A percentile compares a stretch with the other conserved stretches of the same genome.
These are phyloP conservation scores for Gasterosteus aculeatus DNA, from an alignment of 2,113 vertebrate genomes.

Conservation along the genomic window DNA sequence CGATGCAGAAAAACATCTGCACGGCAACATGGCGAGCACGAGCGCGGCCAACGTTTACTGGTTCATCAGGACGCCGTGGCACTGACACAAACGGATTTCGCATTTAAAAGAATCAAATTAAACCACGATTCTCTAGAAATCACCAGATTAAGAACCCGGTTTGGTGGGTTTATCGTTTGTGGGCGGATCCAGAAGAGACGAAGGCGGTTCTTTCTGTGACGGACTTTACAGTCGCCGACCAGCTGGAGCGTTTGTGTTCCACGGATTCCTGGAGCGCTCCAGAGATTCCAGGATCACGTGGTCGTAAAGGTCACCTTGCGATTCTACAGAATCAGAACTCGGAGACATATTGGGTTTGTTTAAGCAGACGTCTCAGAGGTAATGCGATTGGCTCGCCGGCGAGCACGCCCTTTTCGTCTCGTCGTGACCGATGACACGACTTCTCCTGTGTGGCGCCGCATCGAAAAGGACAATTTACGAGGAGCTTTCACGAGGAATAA, in stretches of 20 bases:
- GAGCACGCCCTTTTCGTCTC: slow-evolving; percentile 6
- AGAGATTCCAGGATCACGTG: not conserved
- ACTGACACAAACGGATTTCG: no score
- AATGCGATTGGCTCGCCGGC: slow-evolving; percentile 36
- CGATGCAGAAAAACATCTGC: no score
- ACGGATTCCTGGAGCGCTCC: not conserved
- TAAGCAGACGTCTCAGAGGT: slow-evolving; percentile 10
- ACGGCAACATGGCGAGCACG: no score
- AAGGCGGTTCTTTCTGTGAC: no score
- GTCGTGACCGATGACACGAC: slow-evolving; percentile 5
- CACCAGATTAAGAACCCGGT: no score
- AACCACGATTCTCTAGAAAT: no score
- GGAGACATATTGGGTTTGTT: slow-evolving; percentile 39
- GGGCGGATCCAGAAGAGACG: no score
- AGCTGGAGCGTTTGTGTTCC: not conserved
- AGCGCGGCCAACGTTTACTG: no score
- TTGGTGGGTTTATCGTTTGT: no score
- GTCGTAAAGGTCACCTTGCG: not conserved
- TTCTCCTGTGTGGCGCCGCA: not conserved
- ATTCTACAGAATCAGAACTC: slow-evolving; percentile 20
- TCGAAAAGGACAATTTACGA: not conserved
- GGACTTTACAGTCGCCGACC: not conserved
- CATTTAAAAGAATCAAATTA: no score
- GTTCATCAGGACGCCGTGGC: no score
- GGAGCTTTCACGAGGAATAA: not conserved